Base-by-base conservation (phyloP, 2,797 vertebrate genomes). In the Periparus ater region DNA sequence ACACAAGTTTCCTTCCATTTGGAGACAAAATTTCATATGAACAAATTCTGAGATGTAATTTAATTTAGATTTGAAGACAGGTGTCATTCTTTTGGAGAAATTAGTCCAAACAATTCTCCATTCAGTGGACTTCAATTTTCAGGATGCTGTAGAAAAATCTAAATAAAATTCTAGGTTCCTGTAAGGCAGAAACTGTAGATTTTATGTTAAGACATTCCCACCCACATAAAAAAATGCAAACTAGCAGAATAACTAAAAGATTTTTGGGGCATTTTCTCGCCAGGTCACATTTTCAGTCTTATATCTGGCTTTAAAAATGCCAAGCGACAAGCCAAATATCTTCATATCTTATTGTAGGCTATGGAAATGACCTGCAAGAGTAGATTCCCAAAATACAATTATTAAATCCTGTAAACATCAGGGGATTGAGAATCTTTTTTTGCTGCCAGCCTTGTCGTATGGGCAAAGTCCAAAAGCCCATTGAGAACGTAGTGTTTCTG, bases 331-430 rank as follows among this genome's bases (percentile, higher is more conserved):
- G 9, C 0, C 66, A 79, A 89, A 53, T 67, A 19, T 67, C 71
- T 89, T 77, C 45, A 65, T 82, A 54, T 81, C 71, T 79, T 76
- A 57, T 50, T 58, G 27, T 38, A 51, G 17, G 7, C 9, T 79
- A 5, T 89, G 21, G 47, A 20, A 71, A 77, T 54, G 47, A 68
- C 44, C 48, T 86, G 63, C 3, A 95, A 72, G 48, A 85, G 75
- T 47, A 8, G 5, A 25, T 81, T 91, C 78, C 58, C 5, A 4
- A 95, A 94, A 92, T 50, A 47, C 13, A 94, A 25, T 20, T 88
- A 70, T 92, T 96, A 80, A 88, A 80, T 60, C 42, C 51, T 74
- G 30, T 67, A 94, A 93, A 88, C 58, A 68, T 65, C 45, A 65
- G n/a, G 27, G 40, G 27, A 77, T 3, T 74, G 38, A 50, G 54